Evolutionary conservation across 2,113 vertebrate species (phyloP).

Genomic region (Orientallactaga bullata): DNA sequence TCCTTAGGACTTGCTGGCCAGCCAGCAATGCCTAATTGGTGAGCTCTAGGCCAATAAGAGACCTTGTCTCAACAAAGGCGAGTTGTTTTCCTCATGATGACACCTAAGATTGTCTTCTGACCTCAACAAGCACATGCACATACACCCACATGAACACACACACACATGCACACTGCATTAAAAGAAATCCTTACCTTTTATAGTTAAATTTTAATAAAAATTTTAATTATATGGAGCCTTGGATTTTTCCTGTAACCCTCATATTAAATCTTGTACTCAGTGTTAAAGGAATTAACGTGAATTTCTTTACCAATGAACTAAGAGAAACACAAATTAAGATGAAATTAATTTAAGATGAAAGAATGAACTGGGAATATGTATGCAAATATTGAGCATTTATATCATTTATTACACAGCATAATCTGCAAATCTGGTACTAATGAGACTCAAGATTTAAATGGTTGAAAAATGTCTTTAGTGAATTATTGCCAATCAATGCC

Average conservation of each 20-base stretch:
- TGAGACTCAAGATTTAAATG: constrained; percentile 86
- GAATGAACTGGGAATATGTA: constrained; percentile 77
- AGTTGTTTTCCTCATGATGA: too few species aligned
- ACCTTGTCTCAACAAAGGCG: too few species aligned
- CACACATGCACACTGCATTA: too few species aligned
- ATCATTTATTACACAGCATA: constrained; percentile 81
- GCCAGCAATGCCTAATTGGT: too few species aligned
- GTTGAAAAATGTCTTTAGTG: constrained; percentile 84
- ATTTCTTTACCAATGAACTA: constrained; percentile 84
- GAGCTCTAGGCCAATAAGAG: too few species aligned
- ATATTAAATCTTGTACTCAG: constrained; percentile 83
- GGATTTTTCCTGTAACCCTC: constrained; percentile 80
- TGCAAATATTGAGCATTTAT: constrained; percentile 77
- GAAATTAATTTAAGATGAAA: constrained; percentile 81
- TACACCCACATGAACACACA: too few species aligned
- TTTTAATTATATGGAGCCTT: constrained; percentile 78
- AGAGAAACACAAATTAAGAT: constrained; percentile 82
- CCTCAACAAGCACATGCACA: too few species aligned
- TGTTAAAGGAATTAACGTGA: constrained; percentile 84
- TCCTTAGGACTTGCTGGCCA: too few species aligned
- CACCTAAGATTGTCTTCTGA: too few species aligned
- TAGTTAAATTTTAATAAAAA: constrained; percentile 84
- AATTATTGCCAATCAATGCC: constrained; percentile 87
- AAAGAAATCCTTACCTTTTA: constrained; percentile 44
- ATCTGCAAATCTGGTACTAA: constrained; percentile 87